Evolutionary conservation across 2,797 vertebrate genomes (phyloP).

Genomic region (Alectoris magna): DNA sequence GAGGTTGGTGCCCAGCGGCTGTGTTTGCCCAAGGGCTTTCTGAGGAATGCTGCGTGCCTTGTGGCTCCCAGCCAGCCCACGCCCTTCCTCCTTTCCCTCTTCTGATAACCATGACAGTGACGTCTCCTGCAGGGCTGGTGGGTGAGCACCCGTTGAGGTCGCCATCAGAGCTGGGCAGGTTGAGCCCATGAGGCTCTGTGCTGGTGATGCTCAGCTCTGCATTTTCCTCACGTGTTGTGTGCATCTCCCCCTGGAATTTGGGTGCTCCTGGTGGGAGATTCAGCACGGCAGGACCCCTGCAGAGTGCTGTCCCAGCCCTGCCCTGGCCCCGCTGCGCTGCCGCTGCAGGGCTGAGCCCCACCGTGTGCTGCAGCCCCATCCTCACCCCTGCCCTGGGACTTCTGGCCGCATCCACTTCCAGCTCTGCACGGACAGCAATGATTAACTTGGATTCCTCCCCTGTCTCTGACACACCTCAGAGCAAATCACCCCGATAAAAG

Average conservation of each 20-base stretch:
- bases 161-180: not conserved
- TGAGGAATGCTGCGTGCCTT: not conserved
- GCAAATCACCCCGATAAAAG: slow-evolving; percentile 27
- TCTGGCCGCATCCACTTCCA: not conserved
- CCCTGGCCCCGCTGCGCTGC: accelerated
- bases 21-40: slow-evolving; percentile 53
- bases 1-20: not conserved
- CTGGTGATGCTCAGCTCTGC: accelerated
- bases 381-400: not conserved
- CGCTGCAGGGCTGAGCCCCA: not conserved
- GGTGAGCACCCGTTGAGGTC: not conserved
- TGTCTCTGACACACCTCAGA: not conserved
- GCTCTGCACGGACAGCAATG: slow-evolving; percentile 6
- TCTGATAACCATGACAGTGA: accelerated
- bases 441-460: slow-evolving; percentile 37
- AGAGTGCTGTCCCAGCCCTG: not conserved
- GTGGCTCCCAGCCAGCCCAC: not conserved
- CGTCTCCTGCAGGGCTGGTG: not conserved
- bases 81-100: slow-evolving; percentile 18
- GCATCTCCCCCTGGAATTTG: accelerated
- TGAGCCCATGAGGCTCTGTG: accelerated
- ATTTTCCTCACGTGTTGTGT: accelerated
- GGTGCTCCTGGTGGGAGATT: not conserved
- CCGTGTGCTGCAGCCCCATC: not conserved
- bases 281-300: not conserved